Evolutionary conservation across 2,888 invertebrate genomes (phyloP), one percentile per base, ranked within the genome.

Genomic region (Patella caerulea): DNA sequence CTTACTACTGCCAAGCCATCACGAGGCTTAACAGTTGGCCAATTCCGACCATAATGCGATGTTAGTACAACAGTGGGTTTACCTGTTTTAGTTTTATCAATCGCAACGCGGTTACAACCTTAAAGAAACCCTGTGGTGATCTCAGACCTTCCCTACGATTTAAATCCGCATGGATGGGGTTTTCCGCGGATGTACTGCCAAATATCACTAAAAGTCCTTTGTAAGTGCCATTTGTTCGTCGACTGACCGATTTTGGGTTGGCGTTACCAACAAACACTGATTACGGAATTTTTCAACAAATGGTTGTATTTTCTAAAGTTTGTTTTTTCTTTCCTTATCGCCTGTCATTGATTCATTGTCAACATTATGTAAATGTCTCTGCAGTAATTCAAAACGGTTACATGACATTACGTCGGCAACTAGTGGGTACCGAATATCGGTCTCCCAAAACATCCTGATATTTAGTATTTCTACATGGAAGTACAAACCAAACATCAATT

Each of bases 191-290:
- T 73, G 74, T 83, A 83, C 71, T 82, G 78, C 53, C 73, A 78
- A 52, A 84, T 72, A 1, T 24, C 15, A 15, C 59, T 73, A 34
- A 70, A 77, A 29, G 2, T 29, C 29, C 29, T 29, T 88, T 83
- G 86, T 89, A 24, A 88, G 87, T 9, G 86, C 84, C 80, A 87
- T 88, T 65, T 86, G 79, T 77, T 89, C 85, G 77, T 89, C 88
- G 24, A 89, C 78, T 12, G 83, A 77, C 69, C 80, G 73, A 69
- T 85, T 71, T 77, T 89, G 88, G 79, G 88, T 87, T 59, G 84
- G 83, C 78, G 83, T 82, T 65, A 87, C 74, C 76, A 81, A 84
- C 71, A 76, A 53, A 71, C 86, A 83, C 72, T 86, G 29, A 5
- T 55, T 12, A 72, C 72, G 72, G 12, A 81, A 74, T 12, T 12